Evolutionary conservation across 2,113 vertebrate genomes (phyloP).

Genomic region (Polyodon spathula): DNA sequence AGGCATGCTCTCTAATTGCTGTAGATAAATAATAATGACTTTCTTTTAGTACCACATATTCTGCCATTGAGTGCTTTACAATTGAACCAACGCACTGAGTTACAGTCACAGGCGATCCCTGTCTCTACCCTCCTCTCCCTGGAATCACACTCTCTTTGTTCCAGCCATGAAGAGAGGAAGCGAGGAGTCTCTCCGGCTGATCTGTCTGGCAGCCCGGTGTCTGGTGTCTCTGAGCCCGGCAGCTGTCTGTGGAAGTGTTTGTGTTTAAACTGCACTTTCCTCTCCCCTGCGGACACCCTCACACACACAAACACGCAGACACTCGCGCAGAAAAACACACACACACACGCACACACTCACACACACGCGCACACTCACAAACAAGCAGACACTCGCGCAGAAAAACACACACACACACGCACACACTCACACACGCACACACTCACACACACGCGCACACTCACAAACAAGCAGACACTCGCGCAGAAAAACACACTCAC

Average conservation of each 20-base stretch:
- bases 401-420: slow-evolving; percentile 2
- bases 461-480: too few species aligned
- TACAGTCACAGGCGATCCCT: slow-evolving; percentile 7
- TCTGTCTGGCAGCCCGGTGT: too few species aligned
- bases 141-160: slow-evolving; percentile 17
- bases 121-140: slow-evolving; percentile 8
- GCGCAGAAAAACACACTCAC: slow-evolving; percentile 4
- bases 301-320: slow-evolving; percentile 13
- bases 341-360: slow-evolving; percentile 10
- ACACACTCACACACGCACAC: slow-evolving; percentile 4
- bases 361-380: background rate
- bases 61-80: too few species aligned
- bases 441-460: slow-evolving; percentile 5
- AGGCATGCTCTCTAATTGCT: background rate
- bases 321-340: too few species aligned
- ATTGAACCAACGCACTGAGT: background rate
- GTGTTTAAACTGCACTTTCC: too few species aligned
- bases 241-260: too few species aligned
- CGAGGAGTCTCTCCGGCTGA: too few species aligned
- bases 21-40: too few species aligned
- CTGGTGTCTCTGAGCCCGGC: too few species aligned
- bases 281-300: too few species aligned
- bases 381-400: background rate
- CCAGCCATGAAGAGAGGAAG: too few species aligned
- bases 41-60: too few species aligned